Base-by-base conservation (phyloP, 2,888 invertebrate genomes). In the Drosophila glabriapex region DNA sequence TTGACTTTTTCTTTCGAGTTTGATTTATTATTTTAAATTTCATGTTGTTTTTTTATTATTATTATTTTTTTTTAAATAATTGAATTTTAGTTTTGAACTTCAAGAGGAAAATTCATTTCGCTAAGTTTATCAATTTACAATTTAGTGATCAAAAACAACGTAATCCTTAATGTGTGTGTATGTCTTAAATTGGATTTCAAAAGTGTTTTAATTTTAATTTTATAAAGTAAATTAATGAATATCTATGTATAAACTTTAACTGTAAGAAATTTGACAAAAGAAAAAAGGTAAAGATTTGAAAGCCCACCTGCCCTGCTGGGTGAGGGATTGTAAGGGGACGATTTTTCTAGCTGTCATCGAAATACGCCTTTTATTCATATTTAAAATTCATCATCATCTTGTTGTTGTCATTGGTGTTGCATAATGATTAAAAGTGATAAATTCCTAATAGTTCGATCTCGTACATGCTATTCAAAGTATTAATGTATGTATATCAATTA, bases 31-130 rank as follows among this genome's bases (percentile, higher is more conserved):
- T 78, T 78, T 78, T 37, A 46, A 70, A 80, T 77, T 82, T 71
- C 61, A 62, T 82, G 70, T 80, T 31, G 29, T 31, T 31, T 25
- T 25, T 52, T n/a, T 78, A 50, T 69, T 35, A 33, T 61, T 68
- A 54, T 55, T 56, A 28, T 37, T 65, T 65, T 25, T 35, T 35
- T 49, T 58, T 67, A 64, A 64, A 62, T 67, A 73, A 73, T 79
- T 76, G 70, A 68, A 77, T 76, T 76, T 83, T 80, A 66, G 56
- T 72, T 46, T 68, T 83, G 85, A 85, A 85, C 82, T 83, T 88
- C 85, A 85, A 85, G 85, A 88, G 83, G 80, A 85, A 85, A 85
- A 88, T 83, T 88, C 85, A 68, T 59, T 68, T 66, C 22, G 62
- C 76, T 64, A 74, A 58, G 62, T 67, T 68, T 58, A 37, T 66